Evolutionary conservation across 2,797 vertebrate species (phyloP).

Genomic region (Cyclopterus lumpus): DNA sequence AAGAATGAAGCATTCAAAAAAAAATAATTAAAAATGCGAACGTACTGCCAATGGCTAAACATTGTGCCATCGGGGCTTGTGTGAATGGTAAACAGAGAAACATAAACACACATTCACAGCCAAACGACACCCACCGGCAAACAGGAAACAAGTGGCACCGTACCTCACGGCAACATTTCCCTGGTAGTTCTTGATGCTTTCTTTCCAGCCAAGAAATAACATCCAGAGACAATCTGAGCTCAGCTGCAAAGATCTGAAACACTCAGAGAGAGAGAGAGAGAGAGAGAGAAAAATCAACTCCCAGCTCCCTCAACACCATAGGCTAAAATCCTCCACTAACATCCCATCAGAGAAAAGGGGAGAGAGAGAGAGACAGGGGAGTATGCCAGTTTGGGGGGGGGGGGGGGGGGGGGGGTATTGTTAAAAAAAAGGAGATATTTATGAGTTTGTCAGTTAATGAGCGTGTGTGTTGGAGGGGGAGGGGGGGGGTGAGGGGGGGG

Average conservation of each 20-base stretch:
- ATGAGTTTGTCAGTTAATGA: constrained; percentile 12
- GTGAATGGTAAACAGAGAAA: constrained; percentile 10
- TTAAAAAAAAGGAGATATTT: too few relatives aligned
- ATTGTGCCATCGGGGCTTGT: constrained; percentile 17
- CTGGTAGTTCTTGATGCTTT: constrained; percentile 25
- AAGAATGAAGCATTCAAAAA: constrained; percentile 3
- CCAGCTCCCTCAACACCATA: constrained; percentile 68
- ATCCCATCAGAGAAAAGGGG: constrained; percentile 61
- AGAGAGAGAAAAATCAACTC: constrained; percentile 48
- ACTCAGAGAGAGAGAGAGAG: constrained; percentile 22
- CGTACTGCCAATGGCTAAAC: background rate
- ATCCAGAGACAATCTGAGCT: constrained; percentile 64
- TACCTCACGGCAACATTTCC: constrained; percentile 69
- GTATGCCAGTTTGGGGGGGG: constrained; percentile 54
- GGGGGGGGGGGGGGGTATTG: constrained; percentile 29
- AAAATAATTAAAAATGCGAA: background rate
- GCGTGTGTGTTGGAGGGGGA: constrained; percentile 22
- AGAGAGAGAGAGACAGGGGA: constrained; percentile 28
- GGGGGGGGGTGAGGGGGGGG: constrained; percentile 43
- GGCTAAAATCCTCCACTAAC: constrained; percentile 75
- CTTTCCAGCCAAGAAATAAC: constrained; percentile 47
- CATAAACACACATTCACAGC: constrained; percentile 10
- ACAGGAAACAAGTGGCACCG: constrained; percentile 24
- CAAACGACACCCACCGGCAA: constrained; percentile 25
- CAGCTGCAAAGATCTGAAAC: constrained; percentile 62